phyloP scores from a whole-genome alignment of 2,888 invertebrate genomes.

The Lapara coniferarum region DNA sequence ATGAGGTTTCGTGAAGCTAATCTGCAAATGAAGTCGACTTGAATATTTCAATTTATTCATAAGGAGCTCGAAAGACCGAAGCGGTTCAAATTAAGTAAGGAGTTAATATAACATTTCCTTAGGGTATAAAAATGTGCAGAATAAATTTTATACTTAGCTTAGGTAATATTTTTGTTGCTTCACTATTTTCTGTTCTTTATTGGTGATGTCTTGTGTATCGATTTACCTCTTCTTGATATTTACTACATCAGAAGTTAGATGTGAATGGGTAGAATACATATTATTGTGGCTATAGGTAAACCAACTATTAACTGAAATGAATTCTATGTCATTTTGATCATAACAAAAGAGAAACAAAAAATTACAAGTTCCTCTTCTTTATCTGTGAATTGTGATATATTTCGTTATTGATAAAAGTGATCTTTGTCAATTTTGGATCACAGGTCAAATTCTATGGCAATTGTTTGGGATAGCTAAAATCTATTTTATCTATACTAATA shows the following conservation, averaged over 20 bases:
- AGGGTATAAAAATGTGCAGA: not conserved
- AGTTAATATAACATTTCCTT: not conserved
- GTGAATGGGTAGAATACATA: not conserved
- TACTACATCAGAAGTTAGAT: not conserved
- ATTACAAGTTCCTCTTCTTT: too few species aligned
- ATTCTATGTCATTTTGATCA: too few species aligned
- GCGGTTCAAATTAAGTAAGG: not conserved
- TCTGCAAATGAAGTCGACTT: constrained; percentile 12
- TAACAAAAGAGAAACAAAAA: too few species aligned
- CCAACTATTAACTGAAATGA: too few species aligned
- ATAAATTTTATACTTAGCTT: not conserved
- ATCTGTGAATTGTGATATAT: too few species aligned
- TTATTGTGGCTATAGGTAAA: too few species aligned
- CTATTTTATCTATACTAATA: too few species aligned
- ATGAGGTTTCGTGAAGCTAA: constrained; percentile 5
- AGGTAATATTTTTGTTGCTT: not conserved
- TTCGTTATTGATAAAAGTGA: too few species aligned
- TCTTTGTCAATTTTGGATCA: too few species aligned
- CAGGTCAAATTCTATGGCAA: too few species aligned
- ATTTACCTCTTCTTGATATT: constrained; percentile 11
- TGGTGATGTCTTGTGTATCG: not conserved
- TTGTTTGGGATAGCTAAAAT: too few species aligned
- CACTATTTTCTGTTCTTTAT: not conserved
- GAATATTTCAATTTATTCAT: constrained; percentile 7
- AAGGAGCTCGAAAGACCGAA: not conserved